phyloP scores from a whole-genome alignment of 2,113 vertebrate species.

The Malurus melanocephalus region DNA sequence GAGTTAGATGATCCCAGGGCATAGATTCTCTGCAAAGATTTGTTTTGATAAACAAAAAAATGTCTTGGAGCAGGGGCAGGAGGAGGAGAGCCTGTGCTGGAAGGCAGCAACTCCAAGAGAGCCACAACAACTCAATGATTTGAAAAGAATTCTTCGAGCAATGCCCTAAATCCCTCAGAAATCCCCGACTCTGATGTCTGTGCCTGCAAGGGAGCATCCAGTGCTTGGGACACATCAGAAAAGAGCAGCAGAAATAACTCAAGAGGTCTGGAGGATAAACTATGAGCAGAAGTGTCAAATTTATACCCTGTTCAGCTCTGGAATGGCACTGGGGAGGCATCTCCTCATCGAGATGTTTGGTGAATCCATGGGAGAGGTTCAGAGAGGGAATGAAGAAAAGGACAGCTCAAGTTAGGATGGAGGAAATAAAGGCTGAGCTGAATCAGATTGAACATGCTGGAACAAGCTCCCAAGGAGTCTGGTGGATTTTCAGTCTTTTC shows the following conservation, averaged over 20 bases:
- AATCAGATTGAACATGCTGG: neutral
- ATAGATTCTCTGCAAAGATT: neutral
- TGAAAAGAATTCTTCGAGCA: neutral
- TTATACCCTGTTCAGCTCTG: neutral
- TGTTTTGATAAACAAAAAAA: neutral
- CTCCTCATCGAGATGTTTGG: neutral
- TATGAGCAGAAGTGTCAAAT: neutral
- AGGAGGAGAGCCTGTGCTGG: neutral
- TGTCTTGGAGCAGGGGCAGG: neutral
- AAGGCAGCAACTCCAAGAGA: neutral
- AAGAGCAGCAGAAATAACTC: neutral
- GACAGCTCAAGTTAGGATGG: neutral
- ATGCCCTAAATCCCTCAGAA: neutral
- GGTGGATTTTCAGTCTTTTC: neutral
- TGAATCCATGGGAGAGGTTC: neutral
- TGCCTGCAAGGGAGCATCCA: neutral
- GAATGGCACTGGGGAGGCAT: neutral
- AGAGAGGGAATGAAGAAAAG: neutral
- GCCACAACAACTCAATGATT: rapidly evolving
- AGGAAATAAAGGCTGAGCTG: neutral
- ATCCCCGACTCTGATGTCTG: neutral
- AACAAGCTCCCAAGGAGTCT: neutral
- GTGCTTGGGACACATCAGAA: neutral
- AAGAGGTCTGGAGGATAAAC: neutral
- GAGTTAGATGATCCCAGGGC: neutral